Base-by-base conservation (phyloP, 2,113 vertebrate species). In the Verasper variegatus region DNA sequence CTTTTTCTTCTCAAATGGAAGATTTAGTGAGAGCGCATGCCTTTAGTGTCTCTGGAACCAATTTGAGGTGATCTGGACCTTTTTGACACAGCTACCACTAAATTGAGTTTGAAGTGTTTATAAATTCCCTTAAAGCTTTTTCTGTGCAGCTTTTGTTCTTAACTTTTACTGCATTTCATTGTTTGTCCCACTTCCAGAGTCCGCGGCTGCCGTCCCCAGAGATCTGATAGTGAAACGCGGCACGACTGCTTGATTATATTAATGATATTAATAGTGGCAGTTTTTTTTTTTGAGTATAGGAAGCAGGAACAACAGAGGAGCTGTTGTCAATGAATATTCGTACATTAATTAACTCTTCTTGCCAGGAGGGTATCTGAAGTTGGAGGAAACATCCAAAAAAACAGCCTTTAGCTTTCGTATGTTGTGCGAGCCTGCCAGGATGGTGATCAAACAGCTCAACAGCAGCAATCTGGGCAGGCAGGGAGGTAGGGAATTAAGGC, bases 391-490 rank as follows among this genome's bases (percentile, higher is more conserved):
- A 82, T 71, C 40, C 54, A 75, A 73, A 77, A 73, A 88, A 85
- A 72, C 76, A 74, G 69, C 81, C 63, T 81, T 85, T 60, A 88
- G 85, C 86, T 74, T 67, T 84, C 24, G 40, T 26, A 67, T 78
- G 78, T 79, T 74, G 66, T 81, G 69, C 37, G 51, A 23, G 59
- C 47, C 79, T 86, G 84, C 76, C 83, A 86, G 73, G 58, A 55
- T 68, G 77, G 75, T 85, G 91, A 92, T 93, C 92, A 92, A 92
- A 91, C 83, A 78, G 84, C 81, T 82, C 84, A 74, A 71, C 85
- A 78, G 86, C 87, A 89, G 82, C 88, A 89, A 76, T 90, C 83
- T 89, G 73, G 84, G 81, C 72, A 74, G 85, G 71, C 69, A 13
- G 86, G 82, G 87, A 80, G 77, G 84, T 72, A 40, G 83, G 81